Conservation (phyloP, 2,113 vertebrate species). For the Nothocercus nigrocapillus region DNA sequence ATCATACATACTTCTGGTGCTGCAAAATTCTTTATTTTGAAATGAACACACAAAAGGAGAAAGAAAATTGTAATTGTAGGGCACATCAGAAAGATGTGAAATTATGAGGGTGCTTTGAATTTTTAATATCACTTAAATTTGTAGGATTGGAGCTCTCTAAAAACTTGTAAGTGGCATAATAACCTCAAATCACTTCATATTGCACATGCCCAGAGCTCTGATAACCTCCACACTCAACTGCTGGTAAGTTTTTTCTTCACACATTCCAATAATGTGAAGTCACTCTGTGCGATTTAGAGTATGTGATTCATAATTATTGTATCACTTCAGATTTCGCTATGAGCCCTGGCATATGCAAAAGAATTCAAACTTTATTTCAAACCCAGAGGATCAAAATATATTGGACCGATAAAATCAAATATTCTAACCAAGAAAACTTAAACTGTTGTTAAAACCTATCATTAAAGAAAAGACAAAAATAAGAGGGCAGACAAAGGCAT, state of each 20-base stretch:
- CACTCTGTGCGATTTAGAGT: not conserved
- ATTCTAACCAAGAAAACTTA: slow-evolving; percentile 30
- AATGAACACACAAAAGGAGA: not conserved
- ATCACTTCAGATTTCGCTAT: not conserved
- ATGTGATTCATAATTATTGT: slow-evolving; percentile 6
- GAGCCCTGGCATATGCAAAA: not conserved
- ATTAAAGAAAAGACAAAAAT: not conserved
- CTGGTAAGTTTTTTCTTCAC: not conserved
- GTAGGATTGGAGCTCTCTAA: slow-evolving; percentile 58
- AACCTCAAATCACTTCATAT: slow-evolving; percentile 43
- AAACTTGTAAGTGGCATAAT: slow-evolving; percentile 38
- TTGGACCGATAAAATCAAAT: slow-evolving; percentile 5
- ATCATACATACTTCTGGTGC: slow-evolving; percentile 33
- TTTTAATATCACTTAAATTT: slow-evolving; percentile 61
- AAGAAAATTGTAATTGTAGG: slow-evolving; percentile 5
- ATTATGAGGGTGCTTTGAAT: slow-evolving; percentile 40
- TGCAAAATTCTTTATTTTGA: slow-evolving; percentile 53
- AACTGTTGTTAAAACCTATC: not conserved
- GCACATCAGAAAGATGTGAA: not conserved
- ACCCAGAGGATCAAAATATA: slow-evolving; percentile 12
- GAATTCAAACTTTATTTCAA: slow-evolving; percentile 10
- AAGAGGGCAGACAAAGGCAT: not conserved
- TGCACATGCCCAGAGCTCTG: slow-evolving; percentile 6
- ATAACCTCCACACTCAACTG: slow-evolving; percentile 36
- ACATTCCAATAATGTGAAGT: slow-evolving; percentile 8